Percentiles rank a stretch among this genome's conserved stretches.
phyloP scores from a whole-genome alignment of 2,888 invertebrate species.

The Leucophora obtusa region DNA sequence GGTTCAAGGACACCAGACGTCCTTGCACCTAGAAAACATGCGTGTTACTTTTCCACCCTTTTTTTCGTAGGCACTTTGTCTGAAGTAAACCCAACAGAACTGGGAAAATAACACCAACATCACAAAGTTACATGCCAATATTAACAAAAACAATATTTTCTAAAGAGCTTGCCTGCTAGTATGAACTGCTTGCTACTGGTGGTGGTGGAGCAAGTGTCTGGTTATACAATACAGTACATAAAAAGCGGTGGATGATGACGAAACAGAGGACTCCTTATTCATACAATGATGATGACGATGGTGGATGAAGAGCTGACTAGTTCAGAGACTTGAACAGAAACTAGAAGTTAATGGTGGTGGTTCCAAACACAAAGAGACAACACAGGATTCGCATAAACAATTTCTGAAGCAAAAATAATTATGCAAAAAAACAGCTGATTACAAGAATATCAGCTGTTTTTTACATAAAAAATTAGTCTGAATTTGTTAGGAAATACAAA shows the following conservation, averaged over 20 bases:
- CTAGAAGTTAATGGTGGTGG: constrained; percentile 31
- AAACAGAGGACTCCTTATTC: constrained; percentile 35
- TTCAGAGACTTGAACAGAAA: constrained; percentile 36
- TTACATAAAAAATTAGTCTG: constrained; percentile 4
- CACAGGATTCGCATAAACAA: constrained; percentile 8
- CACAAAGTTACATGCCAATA: constrained; percentile 27
- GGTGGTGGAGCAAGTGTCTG: constrained; percentile 55
- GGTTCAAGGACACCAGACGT: constrained; percentile 60
- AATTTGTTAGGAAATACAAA: neutral
- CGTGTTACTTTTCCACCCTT: constrained; percentile 60
- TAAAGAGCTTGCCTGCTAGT: constrained; percentile 24
- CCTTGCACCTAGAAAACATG: constrained; percentile 64
- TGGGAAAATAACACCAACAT: constrained; percentile 39
- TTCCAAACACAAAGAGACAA: constrained; percentile 25
- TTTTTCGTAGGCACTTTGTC: constrained; percentile 54
- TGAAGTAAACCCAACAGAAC: constrained; percentile 21
- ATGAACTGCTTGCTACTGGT: constrained; percentile 4
- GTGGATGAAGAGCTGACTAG: constrained; percentile 56
- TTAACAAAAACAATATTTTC: constrained; percentile 35
- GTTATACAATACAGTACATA: constrained; percentile 21
- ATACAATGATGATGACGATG: constrained; percentile 18
- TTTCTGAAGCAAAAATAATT: neutral
- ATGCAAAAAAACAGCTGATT: constrained; percentile 41
- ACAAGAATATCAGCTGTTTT: constrained; percentile 40
- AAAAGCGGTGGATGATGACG: constrained; percentile 49